Base-by-base conservation (phyloP, 2,888 invertebrate genomes). In the Acanthopleura granulata region DNA sequence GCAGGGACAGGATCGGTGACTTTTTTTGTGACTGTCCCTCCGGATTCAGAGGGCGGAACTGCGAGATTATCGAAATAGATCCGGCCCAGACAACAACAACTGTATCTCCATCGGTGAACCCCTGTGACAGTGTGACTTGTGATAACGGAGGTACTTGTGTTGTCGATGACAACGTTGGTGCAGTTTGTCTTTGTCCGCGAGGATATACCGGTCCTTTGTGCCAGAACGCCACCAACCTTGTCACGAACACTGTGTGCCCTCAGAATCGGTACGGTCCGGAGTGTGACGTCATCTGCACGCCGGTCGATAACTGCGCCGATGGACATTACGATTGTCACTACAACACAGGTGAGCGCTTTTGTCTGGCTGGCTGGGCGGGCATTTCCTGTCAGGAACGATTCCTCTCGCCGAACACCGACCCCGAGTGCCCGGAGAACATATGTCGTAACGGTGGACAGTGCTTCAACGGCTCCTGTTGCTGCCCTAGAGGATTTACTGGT, bases 11-110 rank as follows among this genome's bases (percentile, higher is more conserved):
- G 14, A 75, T 78, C 57, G 79, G 75, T 6, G 79, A 78, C 49
- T 82, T 81, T 73, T 16, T n/a, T 16, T 85, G 85, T 74, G 16
- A 69, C 0, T 85, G 85, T 72, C 49, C 70, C 4, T 49, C 66
- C 40, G 78, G 77, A 16, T 84, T 76, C 76, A 76, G 78, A 14
- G 86, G 86, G 6, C 73, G 69, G 12, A 77, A 79, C 51, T 86
- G 86, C 77, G 81, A 84, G 71, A 57, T 69, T 15, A 25, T 66
- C 6, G 30, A 69, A 51, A 27, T 76, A 3, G 73, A 77, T 62
- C 18, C 76, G 73, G 69, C 72, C 77, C 49, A 30, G 62, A 29
- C 78, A 50, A 75, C 75, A 0, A 61, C 66, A 15, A 25, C 49
- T 40, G 25, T n/a, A 12, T 74, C 75, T n/a, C 76, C 75, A 15